These are phyloP conservation scores for Zosterops hypoxanthus DNA, from an alignment of 2,113 vertebrate species.

Conservation along the genomic window DNA sequence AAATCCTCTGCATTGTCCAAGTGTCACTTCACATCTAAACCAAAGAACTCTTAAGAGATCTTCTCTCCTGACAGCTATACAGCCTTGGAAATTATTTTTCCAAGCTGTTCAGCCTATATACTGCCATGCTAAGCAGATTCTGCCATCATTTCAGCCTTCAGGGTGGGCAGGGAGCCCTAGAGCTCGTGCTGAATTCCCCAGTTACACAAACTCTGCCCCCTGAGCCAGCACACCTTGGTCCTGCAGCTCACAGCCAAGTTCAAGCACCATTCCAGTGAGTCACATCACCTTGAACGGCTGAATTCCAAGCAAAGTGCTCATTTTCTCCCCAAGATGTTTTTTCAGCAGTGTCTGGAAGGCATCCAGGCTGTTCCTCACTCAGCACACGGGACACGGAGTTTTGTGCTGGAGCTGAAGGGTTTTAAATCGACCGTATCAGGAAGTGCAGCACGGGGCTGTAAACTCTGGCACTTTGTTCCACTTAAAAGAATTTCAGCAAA, in stretches of 20 bases:
- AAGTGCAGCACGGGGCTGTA: background rate
- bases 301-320: background rate
- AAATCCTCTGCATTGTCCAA: background rate
- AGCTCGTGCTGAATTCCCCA: background rate
- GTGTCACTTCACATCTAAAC: background rate
- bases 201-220: background rate
- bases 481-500: background rate
- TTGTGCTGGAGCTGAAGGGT: background rate
- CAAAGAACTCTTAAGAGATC: background rate
- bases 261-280: background rate
- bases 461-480: background rate
- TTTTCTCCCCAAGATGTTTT: slow-evolving; percentile 13
- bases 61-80: background rate
- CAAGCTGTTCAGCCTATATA: background rate
- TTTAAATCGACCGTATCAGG: background rate
- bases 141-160: background rate
- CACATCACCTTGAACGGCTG: slow-evolving; percentile 1
- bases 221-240: background rate
- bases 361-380: background rate
- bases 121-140: background rate
- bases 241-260: background rate
- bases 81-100: background rate
- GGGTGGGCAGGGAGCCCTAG: background rate
- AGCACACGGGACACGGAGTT: background rate
- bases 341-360: background rate